Base-by-base conservation (phyloP, 2,113 vertebrate genomes). In the Camelus dromedarius region DNA sequence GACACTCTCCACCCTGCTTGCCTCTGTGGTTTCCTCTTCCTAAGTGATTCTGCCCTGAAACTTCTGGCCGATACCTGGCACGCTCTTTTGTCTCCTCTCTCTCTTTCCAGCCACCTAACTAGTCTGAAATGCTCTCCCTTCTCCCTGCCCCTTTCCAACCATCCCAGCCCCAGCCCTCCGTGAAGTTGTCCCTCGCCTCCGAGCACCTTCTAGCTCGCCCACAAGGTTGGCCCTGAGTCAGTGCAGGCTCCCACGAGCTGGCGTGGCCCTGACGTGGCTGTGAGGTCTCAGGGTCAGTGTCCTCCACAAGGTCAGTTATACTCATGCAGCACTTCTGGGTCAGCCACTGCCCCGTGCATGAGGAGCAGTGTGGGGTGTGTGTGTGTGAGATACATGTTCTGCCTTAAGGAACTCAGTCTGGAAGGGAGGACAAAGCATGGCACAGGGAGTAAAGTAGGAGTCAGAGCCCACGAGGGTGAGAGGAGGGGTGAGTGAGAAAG, bases 201-300 rank as follows among this genome's bases (percentile, higher is more conserved):
- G 11, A 60, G 8, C 6, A 0, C 28, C 19, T 75, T 35, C 35
- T 50, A 0, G 6, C n/a, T 28, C 35, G 50, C 9, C 15, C 3
- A 14, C 11, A 8, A 60, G 20, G 42, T 66, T 90, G 4, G 24
- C 35, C 9, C 8, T 48, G 32, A 13, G 70, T 64, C 69, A 22
- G 2, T 16, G 16, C 4, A 38, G 32, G 30, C 24, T 77, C 54
- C 52, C 8, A 0, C 24, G 28, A 50, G 30, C 46, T 56, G 11
- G 32, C 73, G 75, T 72, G 66, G 35, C 26, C 18, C 42, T 2
- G 1, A 26, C 0, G 2, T 16, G n/a, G 67, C 42, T 1, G 0
- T 35, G 32, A 32, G 58, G 12, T 18, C 26, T 73, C 20, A 48
- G 26, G 20, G 16, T 70, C 32, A 89, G 62, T 42, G 38, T 89